Conservation (phyloP, 2,797 vertebrate genomes). For the Ciconia nigra region DNA sequence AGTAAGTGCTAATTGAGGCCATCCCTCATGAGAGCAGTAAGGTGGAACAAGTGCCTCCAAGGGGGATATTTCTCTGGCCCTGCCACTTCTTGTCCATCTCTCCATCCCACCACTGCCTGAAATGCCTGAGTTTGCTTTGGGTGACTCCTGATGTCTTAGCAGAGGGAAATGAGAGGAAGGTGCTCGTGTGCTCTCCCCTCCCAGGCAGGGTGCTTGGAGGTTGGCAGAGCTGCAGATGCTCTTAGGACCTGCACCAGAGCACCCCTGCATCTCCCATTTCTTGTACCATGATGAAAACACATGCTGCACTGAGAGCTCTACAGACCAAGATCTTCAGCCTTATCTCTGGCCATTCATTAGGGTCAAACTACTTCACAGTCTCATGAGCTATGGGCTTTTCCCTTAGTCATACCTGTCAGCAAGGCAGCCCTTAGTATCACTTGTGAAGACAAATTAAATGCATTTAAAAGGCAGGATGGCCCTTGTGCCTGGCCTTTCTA, state of each 20-base stretch:
- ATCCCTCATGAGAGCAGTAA: background rate
- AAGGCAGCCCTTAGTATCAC: background rate
- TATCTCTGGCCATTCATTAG: background rate
- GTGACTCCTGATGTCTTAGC: background rate
- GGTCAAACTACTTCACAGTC: background rate
- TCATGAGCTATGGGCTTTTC: background rate
- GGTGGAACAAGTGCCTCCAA: background rate
- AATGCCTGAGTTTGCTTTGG: background rate
- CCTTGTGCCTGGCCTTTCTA: background rate
- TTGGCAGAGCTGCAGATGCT: background rate
- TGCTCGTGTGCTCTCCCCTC: background rate
- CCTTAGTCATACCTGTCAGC: background rate
- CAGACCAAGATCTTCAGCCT: background rate
- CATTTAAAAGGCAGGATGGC: background rate
- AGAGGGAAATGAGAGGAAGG: background rate
- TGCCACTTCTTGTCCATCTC: background rate
- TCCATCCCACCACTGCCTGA: background rate
- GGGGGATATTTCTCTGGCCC: background rate
- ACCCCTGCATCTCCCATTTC: background rate
- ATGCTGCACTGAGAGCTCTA: background rate
- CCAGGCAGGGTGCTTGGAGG: background rate
- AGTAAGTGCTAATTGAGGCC: background rate
- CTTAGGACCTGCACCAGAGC: background rate
- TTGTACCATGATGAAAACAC: conserved; percentile 24
- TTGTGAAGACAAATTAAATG: background rate